Conservation (phyloP, 2,797 vertebrate genomes). For the Sebastes baramenuke region DNA sequence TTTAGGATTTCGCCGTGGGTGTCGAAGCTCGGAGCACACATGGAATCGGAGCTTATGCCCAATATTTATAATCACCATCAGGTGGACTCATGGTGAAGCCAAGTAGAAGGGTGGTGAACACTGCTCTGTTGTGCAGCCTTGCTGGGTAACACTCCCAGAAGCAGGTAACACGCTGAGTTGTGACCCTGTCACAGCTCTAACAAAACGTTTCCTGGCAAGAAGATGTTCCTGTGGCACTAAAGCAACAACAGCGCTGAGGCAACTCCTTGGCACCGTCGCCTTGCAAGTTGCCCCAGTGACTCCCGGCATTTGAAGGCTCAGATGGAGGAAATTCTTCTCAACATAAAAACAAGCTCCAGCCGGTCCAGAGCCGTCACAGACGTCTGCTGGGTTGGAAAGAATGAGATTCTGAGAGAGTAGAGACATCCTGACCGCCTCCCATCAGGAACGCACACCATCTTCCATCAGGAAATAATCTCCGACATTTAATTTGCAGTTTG, state of each 20-base stretch:
- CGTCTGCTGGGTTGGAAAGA: slow-evolving; percentile 59
- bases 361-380: slow-evolving; percentile 24
- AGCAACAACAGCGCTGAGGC: slow-evolving; percentile 41
- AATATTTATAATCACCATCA: background rate
- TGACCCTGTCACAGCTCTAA: slow-evolving; percentile 16
- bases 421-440: slow-evolving; percentile 47
- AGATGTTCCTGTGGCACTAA: slow-evolving; percentile 15
- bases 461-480: slow-evolving; percentile 59
- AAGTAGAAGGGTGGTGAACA: slow-evolving; percentile 14
- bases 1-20: background rate
- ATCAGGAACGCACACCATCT: slow-evolving; percentile 46
- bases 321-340: slow-evolving; percentile 52
- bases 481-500: slow-evolving; percentile 61
- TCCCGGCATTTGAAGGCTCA: slow-evolving; percentile 29
- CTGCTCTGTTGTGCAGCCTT: slow-evolving; percentile 21
- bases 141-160: background rate
- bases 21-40: too few relatives aligned
- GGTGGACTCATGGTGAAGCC: background rate
- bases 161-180: slow-evolving; percentile 30
- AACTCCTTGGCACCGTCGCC: slow-evolving; percentile 30
- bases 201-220: slow-evolving; percentile 53
- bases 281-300: slow-evolving; percentile 33
- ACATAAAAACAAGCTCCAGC: slow-evolving; percentile 33
- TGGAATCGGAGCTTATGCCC: background rate
- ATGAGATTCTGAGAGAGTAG: slow-evolving; percentile 43